Evolutionary conservation across 2,888 invertebrate genomes (phyloP), one percentile per base, ranked within the genome.

Genomic region (Coecobrya sp.): DNA sequence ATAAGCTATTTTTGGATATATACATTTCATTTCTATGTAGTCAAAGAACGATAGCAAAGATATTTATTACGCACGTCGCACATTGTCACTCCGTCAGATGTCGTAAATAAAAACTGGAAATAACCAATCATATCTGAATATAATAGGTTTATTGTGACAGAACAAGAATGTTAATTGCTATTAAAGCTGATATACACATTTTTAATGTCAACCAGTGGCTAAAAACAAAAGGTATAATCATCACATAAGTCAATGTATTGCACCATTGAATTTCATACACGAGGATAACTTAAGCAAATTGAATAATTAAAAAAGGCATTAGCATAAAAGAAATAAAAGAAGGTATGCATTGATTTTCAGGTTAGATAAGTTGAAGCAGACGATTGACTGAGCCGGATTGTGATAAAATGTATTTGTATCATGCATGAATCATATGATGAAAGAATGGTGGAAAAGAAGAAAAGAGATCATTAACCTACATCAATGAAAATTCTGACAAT

Each of bases 71-170:
- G 3, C 73, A 59, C n/a, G 19, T 59, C 8, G 4, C 10, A 5
- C 42, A 42, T 45, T 45, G n/a, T 76, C 22, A 45, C 45, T 19
- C n/a, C 16, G 16, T 45, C 55, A 27, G 22, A 30, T 65, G 68
- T 85, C 45, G 49, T 42, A 65, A 49, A 65, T 16, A 22, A 8
- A 76, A 76, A 87, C 59, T 42, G 19, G 76, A 87, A 76, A 87
- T 87, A 76, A 87, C 87, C 62, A 62, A 76, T 59, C 59, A 76
- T 76, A 55, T 76, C 87, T 19, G 22, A 76, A 73, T 87, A 87
- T 42, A 76, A 16, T 87, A 76, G 87, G 87, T 22, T 86, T 70
- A 62, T 87, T 87, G 62, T 62, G 87, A 59, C 87, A 76, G 76
- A 86, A 42, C 84, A 45, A 62, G 76, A 87, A 87, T 42, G 42